Base-by-base conservation (phyloP, 2,888 invertebrate genomes). In the Deroplatys truncata region DNA sequence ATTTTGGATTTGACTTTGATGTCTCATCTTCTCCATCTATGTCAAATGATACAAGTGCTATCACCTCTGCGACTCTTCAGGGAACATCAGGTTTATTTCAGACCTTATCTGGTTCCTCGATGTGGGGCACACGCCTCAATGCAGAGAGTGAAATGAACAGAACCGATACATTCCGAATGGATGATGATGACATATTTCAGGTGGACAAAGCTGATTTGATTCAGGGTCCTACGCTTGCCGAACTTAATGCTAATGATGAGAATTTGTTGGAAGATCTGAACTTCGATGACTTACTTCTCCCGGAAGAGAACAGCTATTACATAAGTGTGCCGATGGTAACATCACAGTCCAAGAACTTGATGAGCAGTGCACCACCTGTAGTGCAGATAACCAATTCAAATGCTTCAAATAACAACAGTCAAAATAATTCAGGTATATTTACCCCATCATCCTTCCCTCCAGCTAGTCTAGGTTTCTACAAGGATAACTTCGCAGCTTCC, bases 201-300 rank as follows among this genome's bases (percentile, higher is more conserved):
- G 92, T 92, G 87, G 98, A 98, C 93, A 97, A 98, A 93, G 96
- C 97, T 83, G 98, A 98, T 94, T 94, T 97, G 91, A 97, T 98
- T 92, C 96, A 97, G 93, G 96, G 97, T 7, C 97, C 98, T 0
- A 98, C 98, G 91, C 94, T 98, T 89, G 97, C 97, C 0, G 98
- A 98, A 93, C 93, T 98, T 88, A 97, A 97, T 94, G 97, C 97
- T 28, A 97, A 97, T 92, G 97, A 97, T 91, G 98, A 98, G 91
- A 96, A 96, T 82, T 94, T 98, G 84, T 93, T 97, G 89, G 97
- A 97, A 92, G 98, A 98, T 93, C 95, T 98, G 91, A 98, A 97
- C 93, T 97, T 98, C 93, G 98, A 98, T 93, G 98, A 98, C 93
- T 94, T 98, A 86, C 93, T 97, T 28, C 93, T 97, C 91, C 97